Percentiles rank a stretch among this genome's conserved stretches.
Conservation (phyloP, 2,113 vertebrate species). For the Chloroceryle aenea region DNA sequence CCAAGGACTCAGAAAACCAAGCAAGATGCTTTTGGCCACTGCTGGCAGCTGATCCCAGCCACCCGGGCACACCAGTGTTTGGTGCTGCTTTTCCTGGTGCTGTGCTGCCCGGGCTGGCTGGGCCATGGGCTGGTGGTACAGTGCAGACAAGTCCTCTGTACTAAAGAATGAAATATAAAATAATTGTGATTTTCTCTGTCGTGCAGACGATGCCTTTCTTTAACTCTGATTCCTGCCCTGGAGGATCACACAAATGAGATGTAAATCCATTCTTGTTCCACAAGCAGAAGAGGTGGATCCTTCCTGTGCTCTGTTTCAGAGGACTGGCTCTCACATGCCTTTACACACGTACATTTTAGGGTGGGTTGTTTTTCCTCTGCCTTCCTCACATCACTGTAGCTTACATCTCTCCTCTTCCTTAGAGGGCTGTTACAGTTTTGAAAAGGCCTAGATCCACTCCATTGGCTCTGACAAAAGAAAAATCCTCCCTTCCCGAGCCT, state of each 20-base stretch:
- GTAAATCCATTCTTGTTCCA: not conserved
- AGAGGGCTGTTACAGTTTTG: not conserved
- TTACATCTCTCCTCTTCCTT: not conserved
- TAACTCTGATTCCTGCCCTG: not conserved
- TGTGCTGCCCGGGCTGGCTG: fast-evolving
- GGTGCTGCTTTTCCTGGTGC: not conserved
- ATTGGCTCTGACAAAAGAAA: not conserved
- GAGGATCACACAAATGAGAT: not conserved
- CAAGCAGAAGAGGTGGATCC: not conserved
- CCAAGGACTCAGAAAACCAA: not conserved
- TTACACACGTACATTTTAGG: not conserved
- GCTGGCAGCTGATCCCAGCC: not conserved
- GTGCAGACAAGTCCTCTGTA: fast-evolving
- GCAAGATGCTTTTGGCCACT: not conserved
- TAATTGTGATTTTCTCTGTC: not conserved
- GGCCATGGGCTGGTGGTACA: fast-evolving
- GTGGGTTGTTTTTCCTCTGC: not conserved
- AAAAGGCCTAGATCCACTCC: not conserved
- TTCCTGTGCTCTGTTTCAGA: not conserved
- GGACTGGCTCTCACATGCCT: not conserved
- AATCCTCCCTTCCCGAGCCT: not conserved
- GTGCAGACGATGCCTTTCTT: not conserved
- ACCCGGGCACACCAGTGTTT: fast-evolving
- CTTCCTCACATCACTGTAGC: not conserved
- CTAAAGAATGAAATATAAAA: not conserved